phyloP scores from a whole-genome alignment of 1,140 invertebrate genomes.

The Ceratina calcarata region DNA sequence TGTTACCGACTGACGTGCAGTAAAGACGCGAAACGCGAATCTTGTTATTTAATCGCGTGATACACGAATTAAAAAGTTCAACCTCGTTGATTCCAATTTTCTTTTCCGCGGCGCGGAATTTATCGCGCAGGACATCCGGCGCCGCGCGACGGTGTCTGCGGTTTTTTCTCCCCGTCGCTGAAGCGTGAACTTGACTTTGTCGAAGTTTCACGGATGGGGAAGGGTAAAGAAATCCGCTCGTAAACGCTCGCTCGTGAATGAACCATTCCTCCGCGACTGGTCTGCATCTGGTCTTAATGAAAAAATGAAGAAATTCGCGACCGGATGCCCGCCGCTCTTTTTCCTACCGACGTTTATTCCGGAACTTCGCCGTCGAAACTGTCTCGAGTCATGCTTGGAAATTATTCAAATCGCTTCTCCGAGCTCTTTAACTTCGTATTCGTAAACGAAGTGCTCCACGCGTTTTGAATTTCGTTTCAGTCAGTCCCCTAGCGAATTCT shows the following conservation, averaged over 20 bases:
- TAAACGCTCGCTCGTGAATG: slow-evolving; percentile 41
- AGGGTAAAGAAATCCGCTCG: not conserved
- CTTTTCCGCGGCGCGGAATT: not conserved
- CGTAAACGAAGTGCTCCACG: not conserved
- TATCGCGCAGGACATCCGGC: slow-evolving; percentile 43
- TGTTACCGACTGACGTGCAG: not conserved
- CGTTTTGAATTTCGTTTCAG: too few species aligned
- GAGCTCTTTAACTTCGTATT: not conserved
- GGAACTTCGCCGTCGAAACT: slow-evolving; percentile 2
- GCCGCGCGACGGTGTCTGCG: not conserved
- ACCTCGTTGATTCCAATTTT: slow-evolving; percentile 8
- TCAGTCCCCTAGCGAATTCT: too few species aligned
- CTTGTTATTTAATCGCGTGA: slow-evolving; percentile 26
- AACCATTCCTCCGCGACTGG: slow-evolving; percentile 12
- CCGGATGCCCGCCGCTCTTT: slow-evolving; percentile 26
- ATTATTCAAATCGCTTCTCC: not conserved
- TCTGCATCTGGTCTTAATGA: slow-evolving; percentile 43
- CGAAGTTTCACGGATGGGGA: slow-evolving; percentile 27
- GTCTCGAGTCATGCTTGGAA: not conserved
- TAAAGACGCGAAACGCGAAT: not conserved
- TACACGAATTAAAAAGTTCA: slow-evolving; percentile 21
- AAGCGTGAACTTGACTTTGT: slow-evolving; percentile 47
- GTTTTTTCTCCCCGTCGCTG: slow-evolving; percentile 18
- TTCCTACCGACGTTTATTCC: not conserved
- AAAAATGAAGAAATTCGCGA: slow-evolving; percentile 26